Evolutionary conservation across 35 echinoderm and acorn worm genomes (phyloP).

Genomic region (Acanthaster planci): DNA sequence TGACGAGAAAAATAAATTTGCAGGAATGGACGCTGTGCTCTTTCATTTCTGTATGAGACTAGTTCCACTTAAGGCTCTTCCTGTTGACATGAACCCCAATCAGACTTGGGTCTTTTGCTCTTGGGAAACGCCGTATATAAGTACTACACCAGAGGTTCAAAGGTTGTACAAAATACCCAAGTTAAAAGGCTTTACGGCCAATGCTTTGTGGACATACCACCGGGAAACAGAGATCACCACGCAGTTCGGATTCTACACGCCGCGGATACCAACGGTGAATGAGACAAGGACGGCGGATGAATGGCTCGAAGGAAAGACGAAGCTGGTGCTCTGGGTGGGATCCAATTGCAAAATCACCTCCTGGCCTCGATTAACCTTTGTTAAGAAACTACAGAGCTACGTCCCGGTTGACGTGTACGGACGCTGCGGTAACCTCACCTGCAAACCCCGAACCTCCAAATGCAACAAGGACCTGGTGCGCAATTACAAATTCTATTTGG

Average conservation of each 20-base stretch:
- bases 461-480: background rate
- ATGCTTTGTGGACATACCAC: background rate
- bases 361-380: background rate
- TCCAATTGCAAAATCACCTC: background rate
- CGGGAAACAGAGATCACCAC: background rate
- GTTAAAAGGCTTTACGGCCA: background rate
- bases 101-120: too few species aligned
- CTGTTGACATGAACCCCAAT: background rate
- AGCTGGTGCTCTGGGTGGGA: background rate
- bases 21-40: slow-evolving; percentile 2
- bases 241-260: background rate
- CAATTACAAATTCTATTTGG: background rate
- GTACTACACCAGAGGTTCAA: too few species aligned
- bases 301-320: background rate
- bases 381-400: background rate
- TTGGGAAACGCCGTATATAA: too few species aligned
- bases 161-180: too few species aligned
- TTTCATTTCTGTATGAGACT: background rate
- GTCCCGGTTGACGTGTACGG: background rate
- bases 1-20: background rate
- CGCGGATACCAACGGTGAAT: background rate
- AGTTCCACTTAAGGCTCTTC: background rate
- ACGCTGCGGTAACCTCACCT: background rate
- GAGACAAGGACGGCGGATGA: background rate
- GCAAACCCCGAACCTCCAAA: background rate